Base-by-base conservation (phyloP, 1,140 invertebrate species). In the Glossosoma conforme region DNA sequence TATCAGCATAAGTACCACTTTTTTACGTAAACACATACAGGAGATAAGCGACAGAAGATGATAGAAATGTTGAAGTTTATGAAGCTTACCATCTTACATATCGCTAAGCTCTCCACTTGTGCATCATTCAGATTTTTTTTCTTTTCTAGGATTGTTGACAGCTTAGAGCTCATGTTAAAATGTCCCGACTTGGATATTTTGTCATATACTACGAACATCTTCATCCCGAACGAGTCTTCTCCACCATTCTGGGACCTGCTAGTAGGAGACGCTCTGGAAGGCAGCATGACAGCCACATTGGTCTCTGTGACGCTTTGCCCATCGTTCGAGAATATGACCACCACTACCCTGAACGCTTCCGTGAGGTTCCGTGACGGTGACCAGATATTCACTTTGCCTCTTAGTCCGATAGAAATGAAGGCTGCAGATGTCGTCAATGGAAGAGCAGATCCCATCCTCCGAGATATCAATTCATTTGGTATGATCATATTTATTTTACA, bases 101-200 rank as follows among this genome's bases (percentile, higher is more conserved):
- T n/a, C n/a, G n/a, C n/a, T n/a, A n/a, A 35, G 14, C 13, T 35
- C 32, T 14, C 32, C 14, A 8, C 9, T 35, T 35, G 13, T 35
- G 32, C 14, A 35, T 35, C 32, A 35, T 35, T 41, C 33, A 9
- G 15, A 15, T 52, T 19, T 41, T 18, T 17, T 56, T 56, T 30
- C 35, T n/a, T n/a, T n/a, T n/a, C n/a, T n/a, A 56, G 54, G 15
- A 1, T n/a, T 2, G 36, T 56, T 13, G 43, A 46, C n/a, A 21
- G 47, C 21, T 36, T 56, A 9, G 54, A 56, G 20, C 15, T 56
- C 3, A 24, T 51, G 6, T 22, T 51, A 8, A 51, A 51, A 42
- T 17, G 36, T 10, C 30, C 41, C 11, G 48, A 51, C 9, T 37
- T 8, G 5, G 11, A 19, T 2, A 15, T 46, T 6, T 33, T 51